Percentiles rank a stretch among this genome's conserved stretches.
phyloP scores from a whole-genome alignment of 2,888 invertebrate genomes.

The Cheilosia scutellata region DNA sequence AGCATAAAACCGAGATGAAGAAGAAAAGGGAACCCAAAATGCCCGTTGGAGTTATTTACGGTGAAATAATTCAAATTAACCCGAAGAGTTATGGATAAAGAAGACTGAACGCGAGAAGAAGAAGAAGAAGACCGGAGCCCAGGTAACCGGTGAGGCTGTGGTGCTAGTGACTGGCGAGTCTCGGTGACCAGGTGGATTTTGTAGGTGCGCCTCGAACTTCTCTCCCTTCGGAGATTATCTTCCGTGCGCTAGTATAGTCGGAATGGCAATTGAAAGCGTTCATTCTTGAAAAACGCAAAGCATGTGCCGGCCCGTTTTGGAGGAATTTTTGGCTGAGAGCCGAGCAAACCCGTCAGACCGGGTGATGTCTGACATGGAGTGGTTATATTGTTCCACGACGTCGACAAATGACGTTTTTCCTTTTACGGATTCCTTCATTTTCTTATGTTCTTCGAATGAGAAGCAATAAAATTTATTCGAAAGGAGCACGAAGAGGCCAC shows the following conservation, averaged over 20 bases:
- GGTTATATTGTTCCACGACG: constrained; percentile 65
- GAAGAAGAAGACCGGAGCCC: constrained; percentile 33
- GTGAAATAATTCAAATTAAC: constrained; percentile 83
- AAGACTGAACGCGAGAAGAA: constrained; percentile 26
- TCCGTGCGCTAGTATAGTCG: constrained; percentile 6
- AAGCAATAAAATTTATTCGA: constrained; percentile 34
- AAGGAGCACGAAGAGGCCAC: constrained; percentile 32
- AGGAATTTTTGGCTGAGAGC: constrained; percentile 55
- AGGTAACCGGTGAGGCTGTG: constrained; percentile 45
- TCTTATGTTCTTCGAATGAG: constrained; percentile 53
- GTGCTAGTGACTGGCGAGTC: too few species aligned
- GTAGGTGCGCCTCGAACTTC: constrained; percentile 68
- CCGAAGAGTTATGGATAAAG: constrained; percentile 72
- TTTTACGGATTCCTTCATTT: constrained; percentile 38
- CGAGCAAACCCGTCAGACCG: constrained; percentile 69
- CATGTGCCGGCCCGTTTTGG: constrained; percentile 45
- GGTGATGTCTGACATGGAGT: constrained; percentile 67
- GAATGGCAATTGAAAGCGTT: constrained; percentile 35
- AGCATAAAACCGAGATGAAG: constrained; percentile 32
- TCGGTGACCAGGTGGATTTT: constrained; percentile 70
- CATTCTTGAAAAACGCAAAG: constrained; percentile 67
- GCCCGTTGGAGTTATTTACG: constrained; percentile 82
- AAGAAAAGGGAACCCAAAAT: constrained; percentile 49
- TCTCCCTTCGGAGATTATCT: constrained; percentile 51
- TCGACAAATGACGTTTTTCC: constrained; percentile 67